Percentiles rank a stretch among this genome's conserved stretches.
Conservation (phyloP, 2,113 vertebrate genomes). For the Siniperca knerii region DNA sequence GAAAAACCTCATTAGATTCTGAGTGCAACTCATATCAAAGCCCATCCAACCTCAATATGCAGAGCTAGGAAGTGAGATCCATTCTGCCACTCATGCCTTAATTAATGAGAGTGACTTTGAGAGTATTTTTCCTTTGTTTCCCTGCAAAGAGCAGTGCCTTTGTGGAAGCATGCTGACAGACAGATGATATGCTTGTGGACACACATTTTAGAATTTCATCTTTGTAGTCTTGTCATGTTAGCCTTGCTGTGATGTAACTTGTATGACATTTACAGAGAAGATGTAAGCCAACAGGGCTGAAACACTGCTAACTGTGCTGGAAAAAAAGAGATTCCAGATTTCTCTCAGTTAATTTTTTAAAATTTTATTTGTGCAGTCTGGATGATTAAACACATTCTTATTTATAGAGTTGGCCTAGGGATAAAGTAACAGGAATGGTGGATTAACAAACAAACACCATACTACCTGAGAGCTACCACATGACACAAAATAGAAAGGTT, state of each 20-base stretch:
- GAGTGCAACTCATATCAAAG: slow-evolving; percentile 47
- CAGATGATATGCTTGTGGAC: slow-evolving; percentile 30
- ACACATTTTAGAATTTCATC: slow-evolving; percentile 26
- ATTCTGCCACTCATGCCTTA: slow-evolving; percentile 46
- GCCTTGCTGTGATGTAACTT: slow-evolving; percentile 16
- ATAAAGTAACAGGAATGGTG: neutral
- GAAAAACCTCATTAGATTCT: slow-evolving; percentile 38
- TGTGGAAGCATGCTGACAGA: slow-evolving; percentile 20
- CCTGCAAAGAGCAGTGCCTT: slow-evolving; percentile 29
- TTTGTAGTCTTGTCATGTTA: slow-evolving; percentile 47
- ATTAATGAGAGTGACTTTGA: slow-evolving; percentile 47
- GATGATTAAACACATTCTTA: slow-evolving; percentile 7
- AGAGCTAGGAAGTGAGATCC: slow-evolving; percentile 24
- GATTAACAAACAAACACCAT: slow-evolving; percentile 8
- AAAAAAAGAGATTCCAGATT: neutral
- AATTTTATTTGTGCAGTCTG: neutral
- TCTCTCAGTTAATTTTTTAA: neutral
- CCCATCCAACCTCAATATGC: slow-evolving; percentile 24
- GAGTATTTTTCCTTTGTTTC: slow-evolving; percentile 20
- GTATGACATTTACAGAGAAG: slow-evolving; percentile 44
- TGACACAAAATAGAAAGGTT: neutral
- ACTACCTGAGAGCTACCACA: neutral
- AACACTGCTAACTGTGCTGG: slow-evolving; percentile 3
- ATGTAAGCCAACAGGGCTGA: neutral
- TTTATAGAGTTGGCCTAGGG: neutral